Percentiles rank a stretch among this genome's conserved stretches.
phyloP scores from a whole-genome alignment of 1,140 invertebrate genomes.

The Ips nitidus region DNA sequence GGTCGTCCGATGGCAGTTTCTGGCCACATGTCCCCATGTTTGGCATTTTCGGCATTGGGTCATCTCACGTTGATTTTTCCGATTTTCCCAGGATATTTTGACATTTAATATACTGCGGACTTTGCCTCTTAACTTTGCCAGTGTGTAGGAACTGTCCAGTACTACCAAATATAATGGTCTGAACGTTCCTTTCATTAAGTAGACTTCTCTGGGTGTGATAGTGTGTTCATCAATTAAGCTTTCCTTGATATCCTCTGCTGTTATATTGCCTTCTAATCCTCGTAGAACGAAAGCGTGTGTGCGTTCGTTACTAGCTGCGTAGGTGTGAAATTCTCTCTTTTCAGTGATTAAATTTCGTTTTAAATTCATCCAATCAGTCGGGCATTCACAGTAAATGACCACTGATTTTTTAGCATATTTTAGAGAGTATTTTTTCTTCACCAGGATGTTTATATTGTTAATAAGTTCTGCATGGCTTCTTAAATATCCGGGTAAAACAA shows the following conservation, averaged over 20 bases:
- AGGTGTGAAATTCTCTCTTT: neutral
- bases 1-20: neutral
- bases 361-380: neutral
- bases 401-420: constrained; percentile 5
- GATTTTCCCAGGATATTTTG: neutral
- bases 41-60: neutral
- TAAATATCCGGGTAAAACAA: neutral
- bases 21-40: neutral
- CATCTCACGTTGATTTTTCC: neutral
- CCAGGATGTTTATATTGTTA: neutral
- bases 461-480: neutral
- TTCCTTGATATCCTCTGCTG: neutral
- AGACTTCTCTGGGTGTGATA: neutral
- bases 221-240: neutral
- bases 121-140: neutral
- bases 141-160: neutral
- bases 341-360: neutral
- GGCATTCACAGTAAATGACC: neutral
- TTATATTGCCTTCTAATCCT: constrained; percentile 3
- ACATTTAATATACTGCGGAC: neutral
- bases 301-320: neutral
- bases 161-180: neutral
- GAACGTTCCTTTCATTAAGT: neutral
- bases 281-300: neutral
- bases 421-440: neutral